These are phyloP conservation scores for Megaceryle maxima DNA, from an alignment of 2,113 vertebrate genomes.

Conservation along the genomic window DNA sequence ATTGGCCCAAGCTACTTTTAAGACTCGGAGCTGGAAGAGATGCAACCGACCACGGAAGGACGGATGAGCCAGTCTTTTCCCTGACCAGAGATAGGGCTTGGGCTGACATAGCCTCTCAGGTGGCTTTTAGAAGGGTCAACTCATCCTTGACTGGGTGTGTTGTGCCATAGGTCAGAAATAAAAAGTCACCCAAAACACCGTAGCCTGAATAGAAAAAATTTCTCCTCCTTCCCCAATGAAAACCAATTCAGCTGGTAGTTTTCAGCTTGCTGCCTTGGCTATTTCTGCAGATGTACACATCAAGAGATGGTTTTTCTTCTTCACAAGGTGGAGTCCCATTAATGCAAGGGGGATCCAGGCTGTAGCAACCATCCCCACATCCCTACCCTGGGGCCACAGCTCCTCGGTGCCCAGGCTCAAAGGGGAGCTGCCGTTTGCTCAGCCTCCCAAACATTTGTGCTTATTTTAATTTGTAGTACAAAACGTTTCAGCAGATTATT, in stretches of 20 bases:
- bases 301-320: background rate
- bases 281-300: background rate
- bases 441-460: background rate
- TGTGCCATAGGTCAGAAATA: too few species aligned
- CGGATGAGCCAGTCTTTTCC: rapidly evolving
- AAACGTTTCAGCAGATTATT: background rate
- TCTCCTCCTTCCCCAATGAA: background rate
- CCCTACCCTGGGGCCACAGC: background rate
- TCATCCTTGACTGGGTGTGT: background rate
- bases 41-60: background rate
- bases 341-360: background rate
- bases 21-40: background rate
- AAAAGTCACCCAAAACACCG: background rate
- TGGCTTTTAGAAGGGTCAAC: background rate
- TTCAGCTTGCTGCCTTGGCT: background rate
- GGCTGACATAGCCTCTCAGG: background rate
- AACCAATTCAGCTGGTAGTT: background rate
- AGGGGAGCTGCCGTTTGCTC: rapidly evolving
- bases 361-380: background rate
- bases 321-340: background rate
- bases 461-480: background rate
- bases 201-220: background rate
- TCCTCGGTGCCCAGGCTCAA: rapidly evolving
- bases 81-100: background rate
- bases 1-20: background rate